These are phyloP conservation scores for Hippasteria phrygiana DNA, from an alignment of 53 echinoderm and acorn worm genomes.

Conservation along the genomic window DNA sequence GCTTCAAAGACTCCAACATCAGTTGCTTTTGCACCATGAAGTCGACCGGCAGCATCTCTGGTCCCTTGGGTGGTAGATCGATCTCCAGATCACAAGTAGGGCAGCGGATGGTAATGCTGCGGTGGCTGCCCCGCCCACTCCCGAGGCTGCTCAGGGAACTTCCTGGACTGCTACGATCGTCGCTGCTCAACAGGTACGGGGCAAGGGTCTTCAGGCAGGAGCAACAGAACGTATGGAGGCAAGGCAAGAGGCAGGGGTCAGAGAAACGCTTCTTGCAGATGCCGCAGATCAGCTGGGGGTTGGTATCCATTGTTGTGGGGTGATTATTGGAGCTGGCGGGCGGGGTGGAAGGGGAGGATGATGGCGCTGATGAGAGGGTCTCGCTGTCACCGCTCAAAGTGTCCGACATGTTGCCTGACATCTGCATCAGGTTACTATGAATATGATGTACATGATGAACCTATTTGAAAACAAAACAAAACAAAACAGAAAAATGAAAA, in stretches of 20 bases:
- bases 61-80: constrained; percentile 73
- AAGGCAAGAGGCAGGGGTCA: constrained; percentile 92
- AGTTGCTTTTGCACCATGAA: constrained; percentile 81
- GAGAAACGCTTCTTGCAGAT: constrained; percentile 84
- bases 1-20: constrained; percentile 83
- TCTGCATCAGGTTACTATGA: not conserved
- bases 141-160: constrained; percentile 50
- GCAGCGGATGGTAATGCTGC: constrained; percentile 69
- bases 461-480: not conserved
- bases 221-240: constrained; percentile 93
- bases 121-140: constrained; percentile 41
- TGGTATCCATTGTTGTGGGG: constrained; percentile 25
- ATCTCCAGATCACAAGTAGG: constrained; percentile 87
- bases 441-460: not conserved
- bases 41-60: constrained; percentile 79
- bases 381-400: constrained; percentile 30
- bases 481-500: not conserved
- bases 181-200: constrained; percentile 65
- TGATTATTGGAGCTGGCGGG: not conserved
- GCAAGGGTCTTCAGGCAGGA: constrained; percentile 80
- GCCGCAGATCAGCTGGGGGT: constrained; percentile 67
- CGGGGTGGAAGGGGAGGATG: constrained; percentile 10
- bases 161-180: constrained; percentile 42
- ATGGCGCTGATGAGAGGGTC: not conserved
- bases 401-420: constrained; percentile 50